phyloP scores from a whole-genome alignment of 2,888 invertebrate species.

The Neoaliturus tenellus region DNA sequence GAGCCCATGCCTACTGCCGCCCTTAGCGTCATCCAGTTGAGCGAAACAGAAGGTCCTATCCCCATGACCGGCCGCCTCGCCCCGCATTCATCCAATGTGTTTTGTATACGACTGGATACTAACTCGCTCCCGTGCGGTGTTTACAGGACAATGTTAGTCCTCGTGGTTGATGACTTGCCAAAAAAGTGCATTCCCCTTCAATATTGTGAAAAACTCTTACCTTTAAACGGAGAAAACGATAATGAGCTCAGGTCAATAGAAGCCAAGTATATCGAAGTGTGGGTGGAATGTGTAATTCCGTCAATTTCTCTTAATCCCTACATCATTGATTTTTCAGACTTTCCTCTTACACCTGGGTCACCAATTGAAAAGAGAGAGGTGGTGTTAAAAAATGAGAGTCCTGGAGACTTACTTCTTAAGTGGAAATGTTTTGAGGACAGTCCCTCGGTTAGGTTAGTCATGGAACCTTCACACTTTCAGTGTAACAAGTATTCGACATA shows the following conservation, averaged over 20 bases:
- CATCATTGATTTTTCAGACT: neutral
- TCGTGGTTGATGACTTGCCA: conserved; percentile 10
- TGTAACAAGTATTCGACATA: neutral
- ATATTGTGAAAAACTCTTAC: neutral
- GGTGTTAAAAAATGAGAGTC: neutral
- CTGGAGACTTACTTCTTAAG: neutral
- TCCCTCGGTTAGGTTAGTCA: neutral
- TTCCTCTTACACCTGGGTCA: neutral
- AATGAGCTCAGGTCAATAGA: neutral
- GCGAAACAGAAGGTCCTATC: neutral
- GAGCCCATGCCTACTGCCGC: neutral
- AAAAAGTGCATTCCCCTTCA: neutral
- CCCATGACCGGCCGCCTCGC: neutral
- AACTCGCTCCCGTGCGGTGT: neutral
- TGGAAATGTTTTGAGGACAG: neutral
- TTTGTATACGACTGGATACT: neutral
- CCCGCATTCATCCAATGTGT: neutral
- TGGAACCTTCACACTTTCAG: neutral
- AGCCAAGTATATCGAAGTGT: conserved; percentile 11
- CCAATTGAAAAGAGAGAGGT: neutral
- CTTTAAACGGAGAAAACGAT: neutral
- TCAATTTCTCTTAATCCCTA: neutral
- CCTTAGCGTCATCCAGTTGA: neutral
- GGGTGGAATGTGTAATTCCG: neutral
- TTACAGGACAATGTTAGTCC: neutral